Percentiles rank a stretch among this genome's conserved stretches.
These are phyloP conservation scores for Erannis defoliaria DNA, from an alignment of 2,888 invertebrate genomes.

Conservation along the genomic window DNA sequence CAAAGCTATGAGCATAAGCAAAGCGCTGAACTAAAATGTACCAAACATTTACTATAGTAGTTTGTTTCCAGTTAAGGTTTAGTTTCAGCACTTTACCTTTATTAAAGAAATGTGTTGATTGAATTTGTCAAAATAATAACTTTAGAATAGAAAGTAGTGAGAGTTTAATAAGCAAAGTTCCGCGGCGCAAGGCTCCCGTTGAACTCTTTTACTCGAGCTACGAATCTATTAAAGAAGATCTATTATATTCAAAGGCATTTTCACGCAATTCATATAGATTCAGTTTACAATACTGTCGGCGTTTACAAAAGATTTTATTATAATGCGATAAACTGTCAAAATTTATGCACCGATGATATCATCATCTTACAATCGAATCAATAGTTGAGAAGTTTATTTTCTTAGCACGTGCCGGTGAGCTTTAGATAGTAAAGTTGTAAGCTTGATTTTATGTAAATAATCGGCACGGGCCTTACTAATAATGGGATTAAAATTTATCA, in stretches of 20 bases:
- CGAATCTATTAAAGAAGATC: conserved; percentile 6
- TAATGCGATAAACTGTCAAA: conserved; percentile 35
- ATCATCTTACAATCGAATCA: conserved; percentile 35
- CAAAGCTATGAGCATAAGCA: too few species aligned
- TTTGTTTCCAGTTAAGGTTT: too few species aligned
- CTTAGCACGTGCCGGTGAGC: conserved; percentile 33
- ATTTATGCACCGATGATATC: conserved; percentile 46
- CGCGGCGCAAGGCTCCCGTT: conserved; percentile 45
- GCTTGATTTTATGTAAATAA: conserved; percentile 64
- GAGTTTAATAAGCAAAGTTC: background rate
- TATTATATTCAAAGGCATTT: conserved; percentile 27
- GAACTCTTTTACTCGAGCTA: conserved; percentile 53
- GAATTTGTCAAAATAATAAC: background rate
- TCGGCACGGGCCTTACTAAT: conserved; percentile 52
- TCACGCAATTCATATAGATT: conserved; percentile 35
- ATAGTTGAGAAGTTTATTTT: conserved; percentile 35
- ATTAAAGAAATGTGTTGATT: too few species aligned
- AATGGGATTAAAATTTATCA: conserved; percentile 43
- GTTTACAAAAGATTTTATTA: conserved; percentile 25
- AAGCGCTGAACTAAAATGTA: too few species aligned
- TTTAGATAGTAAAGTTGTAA: conserved; percentile 46
- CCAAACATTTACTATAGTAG: too few species aligned
- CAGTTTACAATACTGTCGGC: conserved; percentile 9
- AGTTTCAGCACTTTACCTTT: too few species aligned
- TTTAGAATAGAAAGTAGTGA: background rate